A percentile compares a stretch with the other conserved stretches of the same genome.
Conservation (phyloP, 2,113 vertebrate species). For the Bucco capensis region DNA sequence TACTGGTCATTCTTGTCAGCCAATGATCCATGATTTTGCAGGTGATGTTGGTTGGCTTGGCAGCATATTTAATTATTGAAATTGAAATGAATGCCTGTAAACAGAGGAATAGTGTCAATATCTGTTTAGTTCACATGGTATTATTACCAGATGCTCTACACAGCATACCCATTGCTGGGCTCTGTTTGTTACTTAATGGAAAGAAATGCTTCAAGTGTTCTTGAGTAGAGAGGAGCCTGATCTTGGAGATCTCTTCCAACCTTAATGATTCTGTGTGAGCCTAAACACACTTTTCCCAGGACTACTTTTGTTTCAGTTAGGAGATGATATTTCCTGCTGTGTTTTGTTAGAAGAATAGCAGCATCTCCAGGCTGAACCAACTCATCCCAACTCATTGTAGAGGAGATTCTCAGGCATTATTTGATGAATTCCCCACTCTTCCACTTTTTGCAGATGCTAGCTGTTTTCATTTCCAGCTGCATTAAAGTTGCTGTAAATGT, state of each 20-base stretch:
- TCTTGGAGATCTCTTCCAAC: too few relatives aligned
- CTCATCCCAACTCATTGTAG: not conserved
- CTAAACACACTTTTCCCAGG: not conserved
- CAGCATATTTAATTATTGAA: not conserved
- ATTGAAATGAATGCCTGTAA: not conserved
- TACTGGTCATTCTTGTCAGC: not conserved
- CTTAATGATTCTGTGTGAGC: not conserved
- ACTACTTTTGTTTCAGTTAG: not conserved
- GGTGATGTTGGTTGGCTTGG: not conserved
- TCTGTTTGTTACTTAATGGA: not conserved
- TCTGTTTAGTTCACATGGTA: not conserved
- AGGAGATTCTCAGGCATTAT: not conserved
- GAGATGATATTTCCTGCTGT: slow-evolving; percentile 8
- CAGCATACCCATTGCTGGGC: not conserved
- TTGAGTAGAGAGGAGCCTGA: not conserved
- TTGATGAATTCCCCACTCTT: not conserved
- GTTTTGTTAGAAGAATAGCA: slow-evolving; percentile 41
- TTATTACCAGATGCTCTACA: not conserved
- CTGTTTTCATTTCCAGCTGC: slow-evolving; percentile 27
- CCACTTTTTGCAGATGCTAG: slow-evolving; percentile 17
- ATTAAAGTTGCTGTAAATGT: slow-evolving; percentile 17
- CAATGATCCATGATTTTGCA: not conserved
- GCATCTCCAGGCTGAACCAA: slow-evolving; percentile 33
- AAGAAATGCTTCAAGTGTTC: not conserved
- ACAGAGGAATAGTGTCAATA: not conserved